Evolutionary conservation across 2,113 vertebrate genomes (phyloP).

Genomic region (Scytalopus superciliaris): DNA sequence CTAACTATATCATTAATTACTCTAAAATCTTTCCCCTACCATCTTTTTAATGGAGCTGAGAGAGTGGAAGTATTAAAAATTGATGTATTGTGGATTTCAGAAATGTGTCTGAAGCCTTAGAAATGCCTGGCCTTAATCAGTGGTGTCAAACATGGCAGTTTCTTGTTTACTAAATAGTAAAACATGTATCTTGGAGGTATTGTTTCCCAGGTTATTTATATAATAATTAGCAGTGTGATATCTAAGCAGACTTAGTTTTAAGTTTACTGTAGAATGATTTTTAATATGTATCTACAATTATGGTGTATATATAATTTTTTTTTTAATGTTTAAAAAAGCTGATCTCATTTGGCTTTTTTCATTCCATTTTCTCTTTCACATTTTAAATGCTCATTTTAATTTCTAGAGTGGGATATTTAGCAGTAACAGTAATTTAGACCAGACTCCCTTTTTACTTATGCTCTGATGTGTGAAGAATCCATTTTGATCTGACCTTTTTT

Average conservation of each 20-base stretch:
- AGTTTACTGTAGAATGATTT: slow-evolving; percentile 4
- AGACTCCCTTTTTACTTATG: background rate
- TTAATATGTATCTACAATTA: background rate
- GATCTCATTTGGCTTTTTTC: background rate
- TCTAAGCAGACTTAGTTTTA: slow-evolving; percentile 22
- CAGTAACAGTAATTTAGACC: slow-evolving; percentile 1
- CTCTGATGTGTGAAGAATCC: background rate
- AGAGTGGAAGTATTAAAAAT: slow-evolving; percentile 90
- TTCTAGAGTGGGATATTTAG: slow-evolving; percentile 19
- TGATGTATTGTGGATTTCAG: slow-evolving; percentile 91
- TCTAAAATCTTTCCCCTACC: slow-evolving; percentile 91
- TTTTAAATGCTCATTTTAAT: slow-evolving; percentile 37
- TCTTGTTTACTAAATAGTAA: slow-evolving; percentile 83
- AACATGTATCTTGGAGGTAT: slow-evolving; percentile 69
- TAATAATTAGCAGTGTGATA: slow-evolving; percentile 53
- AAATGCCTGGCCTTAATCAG: slow-evolving; percentile 80
- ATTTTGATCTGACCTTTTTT: slow-evolving; percentile 43
- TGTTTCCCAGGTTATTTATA: slow-evolving; percentile 70
- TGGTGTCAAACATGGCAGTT: slow-evolving; percentile 81
- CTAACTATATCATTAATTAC: slow-evolving; percentile 99
- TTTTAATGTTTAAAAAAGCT: background rate
- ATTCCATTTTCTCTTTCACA: slow-evolving; percentile 21
- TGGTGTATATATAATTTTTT: background rate
- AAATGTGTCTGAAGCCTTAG: slow-evolving; percentile 85
- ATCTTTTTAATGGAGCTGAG: slow-evolving; percentile 92